Base-by-base conservation (phyloP, 2,113 vertebrate genomes). In the Ancistrus triradiatus region DNA sequence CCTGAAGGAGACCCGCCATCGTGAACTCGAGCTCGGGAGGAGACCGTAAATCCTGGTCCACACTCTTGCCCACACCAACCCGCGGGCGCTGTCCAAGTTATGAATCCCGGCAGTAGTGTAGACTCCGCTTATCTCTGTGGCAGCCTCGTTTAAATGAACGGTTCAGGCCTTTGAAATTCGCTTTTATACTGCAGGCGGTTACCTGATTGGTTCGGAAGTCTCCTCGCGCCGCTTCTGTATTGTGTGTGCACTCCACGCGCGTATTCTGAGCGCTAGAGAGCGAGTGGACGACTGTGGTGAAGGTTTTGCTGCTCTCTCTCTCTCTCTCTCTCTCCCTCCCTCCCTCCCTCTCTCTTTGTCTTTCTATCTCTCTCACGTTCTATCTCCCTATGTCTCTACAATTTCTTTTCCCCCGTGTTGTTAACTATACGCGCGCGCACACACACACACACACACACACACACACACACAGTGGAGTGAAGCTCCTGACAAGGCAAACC, bases 1-100 rank as follows among this genome's bases (percentile, higher is more conserved):
- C 92, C 69, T 87, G 87, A 77, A 92, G 86, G 61, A 91, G 71
- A 68, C 88, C 77, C 14, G 84, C 80, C 78, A 91, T 85, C 67
- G 65, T 25, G 77, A 11, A 62, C 42, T 56, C 52, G 4, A 68
- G 67, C 67, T 67, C 78, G 43, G 80, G 57, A 47, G 80, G 59
- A 5, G 78, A 51, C 57, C 56, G 48, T 42, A 58, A 58, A 14
- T 43, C 68, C 44, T 7, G 27, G 7, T 31, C 3, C 13, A 10
- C 38, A 6, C 38, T 4, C 11, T 42, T n/a, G 38, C 13, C 38
- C 2, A 35, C 55, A 38, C 17, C 14, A 28, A 22, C 31, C 71
- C 52, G 10, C 56, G 10, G 86, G 87, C 87, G 85, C 88, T 89
- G 85, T 88, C 86, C 88, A 84, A 82, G 84, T 84, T 65, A 83